A percentile compares a stretch with the other conserved stretches of the same genome.
Conservation (phyloP, 2,797 vertebrate genomes). For the Pseudomugil gertrudae region DNA sequence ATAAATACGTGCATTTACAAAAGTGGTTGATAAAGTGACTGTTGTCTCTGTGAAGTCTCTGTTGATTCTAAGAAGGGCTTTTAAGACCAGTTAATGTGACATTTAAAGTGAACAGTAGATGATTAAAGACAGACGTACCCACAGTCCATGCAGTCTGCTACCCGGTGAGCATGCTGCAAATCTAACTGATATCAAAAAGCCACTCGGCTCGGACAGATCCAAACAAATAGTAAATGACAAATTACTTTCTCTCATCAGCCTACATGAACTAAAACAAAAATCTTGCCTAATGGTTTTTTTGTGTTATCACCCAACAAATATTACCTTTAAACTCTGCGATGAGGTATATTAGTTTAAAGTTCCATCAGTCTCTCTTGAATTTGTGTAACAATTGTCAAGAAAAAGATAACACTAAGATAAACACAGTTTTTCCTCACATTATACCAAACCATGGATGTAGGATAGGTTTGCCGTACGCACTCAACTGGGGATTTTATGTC, state of each 20-base stretch:
- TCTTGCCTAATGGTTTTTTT: slow-evolving; percentile 32
- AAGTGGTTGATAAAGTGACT: slow-evolving; percentile 34
- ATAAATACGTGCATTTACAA: slow-evolving; percentile 12
- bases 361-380: slow-evolving; percentile 37
- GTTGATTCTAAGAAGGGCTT: slow-evolving; percentile 44
- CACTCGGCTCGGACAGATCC: slow-evolving; percentile 29
- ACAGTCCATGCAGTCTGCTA: slow-evolving; percentile 11
- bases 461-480: slow-evolving; percentile 4
- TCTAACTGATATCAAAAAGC: slow-evolving; percentile 8
- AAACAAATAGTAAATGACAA: slow-evolving; percentile 40
- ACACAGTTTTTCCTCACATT: slow-evolving; percentile 8
- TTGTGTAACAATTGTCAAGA: slow-evolving; percentile 11
- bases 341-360: background rate
- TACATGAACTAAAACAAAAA: background rate
- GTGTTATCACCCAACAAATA: slow-evolving; percentile 7
- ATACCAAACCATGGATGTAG: background rate
- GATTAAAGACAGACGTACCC: slow-evolving; percentile 50
- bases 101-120: slow-evolving; percentile 38
- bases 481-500: slow-evolving; percentile 23
- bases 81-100: slow-evolving; percentile 29
- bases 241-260: slow-evolving; percentile 35
- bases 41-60: no score
- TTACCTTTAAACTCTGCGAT: slow-evolving; percentile 21
- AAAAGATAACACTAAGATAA: slow-evolving; percentile 13
- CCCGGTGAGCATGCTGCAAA: background rate